Conservation (phyloP, 2,797 vertebrate genomes). For the Cygnus olor region DNA sequence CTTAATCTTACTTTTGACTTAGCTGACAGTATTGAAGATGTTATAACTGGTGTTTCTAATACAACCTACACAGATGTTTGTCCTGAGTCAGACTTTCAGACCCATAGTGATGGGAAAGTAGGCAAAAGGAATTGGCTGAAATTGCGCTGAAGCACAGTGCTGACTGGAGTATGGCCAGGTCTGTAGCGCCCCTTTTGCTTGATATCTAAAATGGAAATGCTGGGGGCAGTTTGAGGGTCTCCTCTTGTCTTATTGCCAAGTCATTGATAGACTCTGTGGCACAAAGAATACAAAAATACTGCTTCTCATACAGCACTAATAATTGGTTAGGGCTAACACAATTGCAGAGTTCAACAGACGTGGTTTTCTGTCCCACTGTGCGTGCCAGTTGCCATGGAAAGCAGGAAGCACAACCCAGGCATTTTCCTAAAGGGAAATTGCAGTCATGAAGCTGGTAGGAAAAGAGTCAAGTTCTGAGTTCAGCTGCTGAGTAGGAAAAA, state of each 20-base stretch:
- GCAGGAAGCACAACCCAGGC: conserved; percentile 39
- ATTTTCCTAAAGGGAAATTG: conserved; percentile 50
- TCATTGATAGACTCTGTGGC: not conserved
- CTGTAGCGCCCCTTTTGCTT: not conserved
- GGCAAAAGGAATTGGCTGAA: not conserved
- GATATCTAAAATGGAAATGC: not conserved
- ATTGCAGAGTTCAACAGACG: not conserved
- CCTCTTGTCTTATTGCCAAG: not conserved
- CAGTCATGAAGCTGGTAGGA: conserved; percentile 36
- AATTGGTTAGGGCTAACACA: not conserved
- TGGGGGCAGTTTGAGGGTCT: not conserved
- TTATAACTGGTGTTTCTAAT: not conserved
- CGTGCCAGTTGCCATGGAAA: conserved; percentile 57
- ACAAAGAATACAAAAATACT: not conserved
- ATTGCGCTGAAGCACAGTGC: not conserved
- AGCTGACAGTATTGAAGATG: not conserved
- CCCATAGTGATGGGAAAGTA: not conserved
- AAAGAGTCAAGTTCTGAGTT: not conserved
- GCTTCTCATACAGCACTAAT: not conserved
- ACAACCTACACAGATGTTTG: not conserved
- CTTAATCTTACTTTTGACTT: not conserved
- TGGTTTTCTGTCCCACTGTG: not conserved
- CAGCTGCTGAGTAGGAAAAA: not conserved
- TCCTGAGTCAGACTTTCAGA: not conserved
- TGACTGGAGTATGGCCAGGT: not conserved